Conservation (phyloP, 2,888 invertebrate genomes). For the Emmelina monodactyla region DNA sequence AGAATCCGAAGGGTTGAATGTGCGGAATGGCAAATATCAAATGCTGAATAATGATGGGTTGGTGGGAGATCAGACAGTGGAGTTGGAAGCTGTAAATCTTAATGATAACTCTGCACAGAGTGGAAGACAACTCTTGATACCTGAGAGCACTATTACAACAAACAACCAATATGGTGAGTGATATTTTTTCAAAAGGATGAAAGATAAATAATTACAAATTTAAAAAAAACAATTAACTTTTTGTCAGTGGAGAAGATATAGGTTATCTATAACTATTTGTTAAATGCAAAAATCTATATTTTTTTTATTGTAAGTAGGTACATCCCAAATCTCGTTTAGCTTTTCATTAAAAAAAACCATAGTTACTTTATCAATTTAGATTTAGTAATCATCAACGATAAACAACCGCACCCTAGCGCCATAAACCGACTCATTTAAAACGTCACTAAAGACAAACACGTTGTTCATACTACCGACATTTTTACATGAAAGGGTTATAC, state of each 20-base stretch:
- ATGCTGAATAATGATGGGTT: conserved; percentile 34
- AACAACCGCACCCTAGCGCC: conserved; percentile 36
- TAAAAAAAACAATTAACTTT: too few species aligned
- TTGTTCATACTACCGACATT: conserved; percentile 12
- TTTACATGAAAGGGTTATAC: conserved; percentile 22
- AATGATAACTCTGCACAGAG: conserved; percentile 29
- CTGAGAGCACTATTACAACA: conserved; percentile 27
- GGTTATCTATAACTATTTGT: too few species aligned
- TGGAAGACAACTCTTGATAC: conserved; percentile 33
- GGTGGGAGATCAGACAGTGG: conserved; percentile 28
- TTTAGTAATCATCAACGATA: conserved; percentile 26
- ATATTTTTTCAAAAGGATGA: conserved; percentile 1
- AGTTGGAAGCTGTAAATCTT: conserved; percentile 33
- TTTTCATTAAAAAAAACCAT: too few species aligned
- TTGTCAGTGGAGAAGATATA: too few species aligned
- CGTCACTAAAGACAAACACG: conserved; percentile 8
- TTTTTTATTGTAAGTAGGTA: too few species aligned
- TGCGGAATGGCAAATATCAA: conserved; percentile 52
- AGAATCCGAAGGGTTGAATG: conserved; percentile 26
- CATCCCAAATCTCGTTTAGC: too few species aligned
- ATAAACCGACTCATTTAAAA: conserved; percentile 24
- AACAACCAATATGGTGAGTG: conserved; percentile 46
- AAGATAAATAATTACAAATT: background rate
- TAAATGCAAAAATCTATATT: too few species aligned
- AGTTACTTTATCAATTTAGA: conserved; percentile 13